Conservation (phyloP, 2,113 vertebrate genomes). For the Monopterus albus region DNA sequence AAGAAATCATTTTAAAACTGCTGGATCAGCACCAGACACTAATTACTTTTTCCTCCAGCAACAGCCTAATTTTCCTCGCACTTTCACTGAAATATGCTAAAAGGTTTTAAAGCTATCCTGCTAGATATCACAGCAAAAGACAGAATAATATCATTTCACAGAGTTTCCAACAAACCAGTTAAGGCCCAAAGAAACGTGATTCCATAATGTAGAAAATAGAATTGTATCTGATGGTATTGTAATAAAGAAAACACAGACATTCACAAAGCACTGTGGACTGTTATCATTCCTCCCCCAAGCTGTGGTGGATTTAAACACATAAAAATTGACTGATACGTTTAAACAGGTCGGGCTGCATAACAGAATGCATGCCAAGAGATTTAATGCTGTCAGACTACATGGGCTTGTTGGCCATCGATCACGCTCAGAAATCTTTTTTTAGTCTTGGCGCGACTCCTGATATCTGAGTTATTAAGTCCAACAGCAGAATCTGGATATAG, state of each 20-base stretch:
- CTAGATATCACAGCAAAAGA: constrained; percentile 5
- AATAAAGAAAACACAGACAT: neutral
- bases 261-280: neutral
- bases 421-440: constrained; percentile 28
- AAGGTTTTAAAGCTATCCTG: neutral
- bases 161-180: constrained; percentile 5
- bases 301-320: no score
- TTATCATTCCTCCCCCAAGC: neutral
- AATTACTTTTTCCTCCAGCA: constrained; percentile 18
- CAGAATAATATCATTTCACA: neutral
- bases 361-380: constrained; percentile 14
- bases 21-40: constrained; percentile 37
- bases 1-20: constrained; percentile 22
- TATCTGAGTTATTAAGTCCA: constrained; percentile 21
- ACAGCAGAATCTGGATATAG: constrained; percentile 7
- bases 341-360: neutral
- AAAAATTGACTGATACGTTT: neutral
- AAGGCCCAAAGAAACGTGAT: neutral
- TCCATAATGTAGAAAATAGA: neutral
- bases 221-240: neutral
- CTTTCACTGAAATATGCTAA: constrained; percentile 9
- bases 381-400: constrained; percentile 4
- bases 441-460: constrained; percentile 19
- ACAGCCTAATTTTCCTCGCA: constrained; percentile 21
- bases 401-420: no score